phyloP scores from a whole-genome alignment of 2,113 vertebrate genomes.

The Pogona vitticeps region DNA sequence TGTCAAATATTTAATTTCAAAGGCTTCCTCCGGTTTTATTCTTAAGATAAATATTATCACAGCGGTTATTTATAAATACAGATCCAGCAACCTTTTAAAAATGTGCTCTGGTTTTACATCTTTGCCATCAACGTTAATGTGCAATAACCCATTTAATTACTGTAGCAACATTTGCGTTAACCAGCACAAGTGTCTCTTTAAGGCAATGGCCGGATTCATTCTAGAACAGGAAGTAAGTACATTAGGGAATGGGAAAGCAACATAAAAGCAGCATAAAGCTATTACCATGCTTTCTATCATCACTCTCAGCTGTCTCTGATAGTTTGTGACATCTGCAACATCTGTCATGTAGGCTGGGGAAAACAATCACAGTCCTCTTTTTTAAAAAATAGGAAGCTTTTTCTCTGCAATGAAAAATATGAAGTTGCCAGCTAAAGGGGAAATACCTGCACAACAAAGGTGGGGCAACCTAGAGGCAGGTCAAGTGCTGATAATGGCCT shows the following conservation, averaged over 20 bases:
- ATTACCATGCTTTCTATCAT: conserved; percentile 52
- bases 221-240: conserved; percentile 45
- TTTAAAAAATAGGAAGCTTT: not conserved
- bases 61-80: not conserved
- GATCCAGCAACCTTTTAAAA: not conserved
- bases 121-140: conserved; percentile 6
- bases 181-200: not conserved
- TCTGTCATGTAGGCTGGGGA: conserved; percentile 46
- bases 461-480: conserved; percentile 42
- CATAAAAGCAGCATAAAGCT: conserved; percentile 57
- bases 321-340: conserved; percentile 68
- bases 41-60: not conserved
- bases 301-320: conserved; percentile 69
- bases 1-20: conserved; percentile 20
- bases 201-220: conserved; percentile 15
- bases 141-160: not conserved
- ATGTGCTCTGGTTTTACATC: not conserved
- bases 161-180: not conserved
- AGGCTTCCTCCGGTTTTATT: conserved; percentile 3
- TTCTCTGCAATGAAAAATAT: conserved; percentile 47
- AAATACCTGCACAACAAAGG: not conserved
- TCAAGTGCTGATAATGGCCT: conserved; percentile 30
- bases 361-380: conserved; percentile 64
- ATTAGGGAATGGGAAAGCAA: conserved; percentile 49
- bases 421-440: conserved; percentile 1